Base-by-base conservation (phyloP, 2,797 vertebrate species). In the Sebastes variabilis region DNA sequence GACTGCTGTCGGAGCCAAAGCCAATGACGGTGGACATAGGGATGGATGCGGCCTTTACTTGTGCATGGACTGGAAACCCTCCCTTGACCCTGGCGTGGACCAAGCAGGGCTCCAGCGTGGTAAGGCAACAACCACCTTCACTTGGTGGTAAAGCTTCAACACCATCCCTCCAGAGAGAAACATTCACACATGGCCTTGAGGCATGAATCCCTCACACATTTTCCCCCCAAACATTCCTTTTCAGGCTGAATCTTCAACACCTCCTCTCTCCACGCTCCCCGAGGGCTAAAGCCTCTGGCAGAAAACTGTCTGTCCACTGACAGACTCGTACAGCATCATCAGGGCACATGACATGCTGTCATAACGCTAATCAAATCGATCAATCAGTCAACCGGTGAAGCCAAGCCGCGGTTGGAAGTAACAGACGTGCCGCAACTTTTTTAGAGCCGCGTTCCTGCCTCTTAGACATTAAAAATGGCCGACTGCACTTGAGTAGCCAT, bases 41-140 rank as follows among this genome's bases (percentile, higher is more conserved):
- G 3, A 96, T 96, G 92, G 97, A 98, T 14, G 96, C 97, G 2
- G 96, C 96, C 4, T 98, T 98, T 83, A 97, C 95, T 76, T 98
- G 97, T 64, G 94, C 96, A 14, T 98, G 97, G 97, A 96, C 95
- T 2, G 97, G 97, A 72, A 98, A 98, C 89, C 97, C 97, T 46
- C 96, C 96, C 25, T 96, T 97, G 54, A 97, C 96, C n/a, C 92
- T 98, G 80, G 97, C 97, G 29, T 98, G 97, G 97, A 97, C 96
- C 55, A 97, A 97, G 88, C 96, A 96, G 75, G 95, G 90, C 69
- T 96, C 95, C 42, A 95, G 89, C 12, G 97, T 96, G 96, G 97
- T 97, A 93, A 93, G 95, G 55, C 62, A 81, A 73, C 77, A 81
- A 70, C 74, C 78, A 42, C 85, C 72, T 89, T 67, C 80, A 86